Evolutionary conservation across 2,797 vertebrate species (phyloP), one percentile per base, ranked within the genome.

Genomic region (Falco berigora): DNA sequence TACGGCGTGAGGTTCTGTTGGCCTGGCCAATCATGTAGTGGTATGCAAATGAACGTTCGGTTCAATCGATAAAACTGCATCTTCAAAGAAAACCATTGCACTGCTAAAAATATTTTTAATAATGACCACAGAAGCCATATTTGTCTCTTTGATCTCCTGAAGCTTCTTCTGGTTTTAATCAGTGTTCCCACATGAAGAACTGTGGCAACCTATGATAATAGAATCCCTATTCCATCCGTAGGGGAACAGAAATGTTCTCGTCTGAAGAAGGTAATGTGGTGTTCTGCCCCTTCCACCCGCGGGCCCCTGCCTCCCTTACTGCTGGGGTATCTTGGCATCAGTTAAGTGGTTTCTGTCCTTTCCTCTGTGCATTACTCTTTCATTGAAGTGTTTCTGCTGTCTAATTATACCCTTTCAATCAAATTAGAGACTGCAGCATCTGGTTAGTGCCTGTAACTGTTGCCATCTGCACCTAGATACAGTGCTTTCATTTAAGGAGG

Each of bases 381-480:
- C 98, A 98, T 98, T 99, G 98, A 98, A 98, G 97, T 98, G 98
- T 99, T 99, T 99, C 98, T 98, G 98, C 98, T 98, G 98, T 98
- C 98, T 99, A 99, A 99, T 99, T 99, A 99, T 98, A 99, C 98
- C 98, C 98, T 98, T 98, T 98, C 97, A 98, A 98, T 99, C 97
- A 99, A 99, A 99, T 99, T 98, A 99, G 98, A 99, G 98, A 98
- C 98, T 99, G 98, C 97, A 97, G 98, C 98, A 99, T 99, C 98
- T 99, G 99, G 98, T 98, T 98, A 98, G 98, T 98, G 98, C 98
- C 97, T 94, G 92, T 99, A 99, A 99, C 98, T 98, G 98, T 98
- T 98, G 98, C 98, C 98, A 99, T 99, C 98, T 99, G 98, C 98
- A 99, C 98, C 98, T 98, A 98, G 97, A 98, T 97, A 98, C 94